phyloP scores from a whole-genome alignment of 2,888 invertebrate species.

The Acanthopleura granulata region DNA sequence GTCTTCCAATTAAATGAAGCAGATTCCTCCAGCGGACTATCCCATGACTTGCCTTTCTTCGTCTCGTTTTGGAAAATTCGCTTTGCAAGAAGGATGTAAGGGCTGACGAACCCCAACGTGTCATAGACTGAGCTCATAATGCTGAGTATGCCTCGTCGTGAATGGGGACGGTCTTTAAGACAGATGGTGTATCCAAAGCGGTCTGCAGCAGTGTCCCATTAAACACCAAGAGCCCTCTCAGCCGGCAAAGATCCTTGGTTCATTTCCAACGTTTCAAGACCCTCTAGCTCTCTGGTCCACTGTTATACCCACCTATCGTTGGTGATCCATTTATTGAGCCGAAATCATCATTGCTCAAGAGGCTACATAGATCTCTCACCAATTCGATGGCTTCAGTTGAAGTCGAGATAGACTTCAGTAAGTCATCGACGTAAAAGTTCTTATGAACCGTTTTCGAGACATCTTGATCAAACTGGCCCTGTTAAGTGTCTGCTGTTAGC shows the following conservation, averaged over 20 bases:
- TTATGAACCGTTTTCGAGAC: neutral
- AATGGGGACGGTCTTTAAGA: slow-evolving; percentile 6
- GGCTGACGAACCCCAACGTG: slow-evolving; percentile 4
- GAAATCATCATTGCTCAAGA: slow-evolving; percentile 21
- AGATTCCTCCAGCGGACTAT: neutral
- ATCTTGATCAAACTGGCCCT: neutral
- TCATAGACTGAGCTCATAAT: slow-evolving; percentile 11
- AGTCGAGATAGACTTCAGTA: slow-evolving; percentile 27
- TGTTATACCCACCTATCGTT: neutral
- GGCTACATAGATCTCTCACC: slow-evolving; percentile 21
- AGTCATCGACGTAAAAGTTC: slow-evolving; percentile 30
- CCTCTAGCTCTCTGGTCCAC: neutral
- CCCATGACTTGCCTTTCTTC: neutral
- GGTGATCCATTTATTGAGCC: slow-evolving; percentile 9
- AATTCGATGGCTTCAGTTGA: slow-evolving; percentile 26
- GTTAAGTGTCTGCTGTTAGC: too few relatives aligned
- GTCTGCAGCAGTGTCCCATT: neutral
- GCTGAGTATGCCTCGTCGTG: neutral
- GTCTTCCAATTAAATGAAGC: neutral
- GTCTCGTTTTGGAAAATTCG: neutral
- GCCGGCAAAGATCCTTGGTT: neutral
- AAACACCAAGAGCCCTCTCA: neutral
- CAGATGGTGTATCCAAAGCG: slow-evolving; percentile 24
- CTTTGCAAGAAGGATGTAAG: neutral
- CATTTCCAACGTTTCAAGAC: neutral